Base-by-base conservation (phyloP, 2,113 vertebrate genomes). In the Semnornis frantzii region DNA sequence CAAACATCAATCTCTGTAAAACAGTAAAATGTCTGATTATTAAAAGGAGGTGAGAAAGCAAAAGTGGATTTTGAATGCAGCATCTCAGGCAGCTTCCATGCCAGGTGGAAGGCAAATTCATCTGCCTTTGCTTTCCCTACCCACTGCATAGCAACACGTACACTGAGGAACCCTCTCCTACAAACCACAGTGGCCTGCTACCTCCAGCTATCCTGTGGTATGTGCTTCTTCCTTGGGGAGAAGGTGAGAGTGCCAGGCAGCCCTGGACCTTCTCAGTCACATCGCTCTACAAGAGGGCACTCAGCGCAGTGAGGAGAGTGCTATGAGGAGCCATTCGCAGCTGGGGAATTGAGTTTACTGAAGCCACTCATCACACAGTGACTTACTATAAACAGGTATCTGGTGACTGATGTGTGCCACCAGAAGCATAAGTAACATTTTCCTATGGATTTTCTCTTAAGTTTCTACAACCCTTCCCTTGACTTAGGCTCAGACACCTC, bases 241-340 rank as follows among this genome's bases (percentile, higher is more conserved):
- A 70, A 57, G 48, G 80, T 0, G 0, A 25, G 9, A 59, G 24
- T 1, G 28, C 6, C 7, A 25, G 44, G 15, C 3, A 23, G 48
- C 57, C 7, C 3, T 21, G 50, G 75, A 37, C 70, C 54, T 27
- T 18, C 21, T 28, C 28, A 50, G 30, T 63, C 75, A 79, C 2
- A 3, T 8, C 4, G 4, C 2, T 4, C 59, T 59, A 57, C 3
- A 2, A 0, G 30, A 78, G 46, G 60, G 80, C 75, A 62, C 46
- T 37, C 19, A 19, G 30, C 59, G 50, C 34, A 27, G 50, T 3
- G 25, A 75, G n/a, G 28, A 78, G 8, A 57, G 33, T 2, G 2
- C 8, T 23, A 17, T 5, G 34, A 89, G 52, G 59, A 63, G 30
- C 34, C 24, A 69, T 46, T 42, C 3, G 1, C 19, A 70, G 79